These are phyloP conservation scores for Eretmochelys imbricata DNA, from an alignment of 2,113 vertebrate genomes.

Conservation along the genomic window DNA sequence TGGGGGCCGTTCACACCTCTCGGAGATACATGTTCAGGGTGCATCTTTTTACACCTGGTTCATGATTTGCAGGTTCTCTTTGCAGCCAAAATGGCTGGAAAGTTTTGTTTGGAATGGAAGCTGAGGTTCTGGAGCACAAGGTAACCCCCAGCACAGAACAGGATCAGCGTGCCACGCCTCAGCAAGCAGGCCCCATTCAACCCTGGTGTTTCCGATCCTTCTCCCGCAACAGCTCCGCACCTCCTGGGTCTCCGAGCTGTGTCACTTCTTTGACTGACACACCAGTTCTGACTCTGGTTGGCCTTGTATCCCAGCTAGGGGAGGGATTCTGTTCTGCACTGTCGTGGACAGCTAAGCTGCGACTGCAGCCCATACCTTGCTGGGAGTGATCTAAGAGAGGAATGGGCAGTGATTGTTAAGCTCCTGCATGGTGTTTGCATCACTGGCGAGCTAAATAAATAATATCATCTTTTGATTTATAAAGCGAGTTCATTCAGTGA, in stretches of 20 bases:
- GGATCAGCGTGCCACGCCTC: not conserved
- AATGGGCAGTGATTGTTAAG: slow-evolving; percentile 19
- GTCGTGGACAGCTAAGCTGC: slow-evolving; percentile 39
- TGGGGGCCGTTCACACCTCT: slow-evolving; percentile 45
- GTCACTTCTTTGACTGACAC: not conserved
- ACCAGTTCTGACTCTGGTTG: slow-evolving; percentile 1
- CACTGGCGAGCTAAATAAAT: not conserved
- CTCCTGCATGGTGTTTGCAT: not conserved
- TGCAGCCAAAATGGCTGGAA: not conserved
- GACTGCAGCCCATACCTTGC: slow-evolving; percentile 52
- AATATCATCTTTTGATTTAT: slow-evolving; percentile 31
- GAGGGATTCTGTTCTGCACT: slow-evolving; percentile 40
- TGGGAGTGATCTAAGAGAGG: slow-evolving; percentile 4
- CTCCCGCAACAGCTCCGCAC: not conserved
- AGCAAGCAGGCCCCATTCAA: not conserved
- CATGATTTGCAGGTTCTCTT: not conserved
- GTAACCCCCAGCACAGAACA: not conserved
- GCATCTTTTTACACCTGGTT: slow-evolving; percentile 1
- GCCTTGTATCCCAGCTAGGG: not conserved
- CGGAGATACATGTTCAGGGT: not conserved
- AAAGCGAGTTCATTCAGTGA: slow-evolving; percentile 26
- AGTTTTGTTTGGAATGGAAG: not conserved
- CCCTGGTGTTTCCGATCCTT: not conserved
- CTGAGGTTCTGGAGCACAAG: not conserved
- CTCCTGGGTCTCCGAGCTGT: not conserved